phyloP scores from a whole-genome alignment of 2,888 invertebrate species.

The Oscheius sp. region DNA sequence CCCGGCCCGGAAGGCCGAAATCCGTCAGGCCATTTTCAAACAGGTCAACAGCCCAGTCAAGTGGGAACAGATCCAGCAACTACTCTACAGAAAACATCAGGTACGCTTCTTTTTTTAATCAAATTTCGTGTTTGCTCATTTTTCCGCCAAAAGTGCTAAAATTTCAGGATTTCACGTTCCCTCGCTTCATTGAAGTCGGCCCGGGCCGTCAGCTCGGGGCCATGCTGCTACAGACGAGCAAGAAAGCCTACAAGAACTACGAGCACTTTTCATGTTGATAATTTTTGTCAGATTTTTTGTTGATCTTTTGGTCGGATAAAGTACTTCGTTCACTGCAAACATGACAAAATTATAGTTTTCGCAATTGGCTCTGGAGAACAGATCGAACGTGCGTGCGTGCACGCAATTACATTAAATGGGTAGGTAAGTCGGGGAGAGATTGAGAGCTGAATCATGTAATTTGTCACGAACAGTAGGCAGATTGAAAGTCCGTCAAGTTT shows the following conservation, averaged over 20 bases:
- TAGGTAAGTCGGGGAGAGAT: no score
- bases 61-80: slow-evolving; percentile 72
- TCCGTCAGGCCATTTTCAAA: slow-evolving; percentile 58
- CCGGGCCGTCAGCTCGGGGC: slow-evolving; percentile 70
- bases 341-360: no score
- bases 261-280: slow-evolving; percentile 52
- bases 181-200: slow-evolving; percentile 70
- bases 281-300: neutral
- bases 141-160: neutral
- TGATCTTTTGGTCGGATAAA: neutral
- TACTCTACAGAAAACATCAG: slow-evolving; percentile 67
- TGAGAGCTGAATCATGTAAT: no score
- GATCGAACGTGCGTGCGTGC: no score
- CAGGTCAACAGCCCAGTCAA: slow-evolving; percentile 69
- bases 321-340: no score
- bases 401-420: no score
- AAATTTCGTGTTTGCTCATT: no score
- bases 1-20: slow-evolving; percentile 58
- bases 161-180: slow-evolving; percentile 63
- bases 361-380: no score
- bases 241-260: slow-evolving; percentile 65
- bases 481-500: no score
- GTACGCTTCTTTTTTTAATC: slow-evolving; percentile 35
- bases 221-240: slow-evolving; percentile 67
- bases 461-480: no score